A percentile compares a stretch with the other conserved stretches of the same genome.
Evolutionary conservation across 2,888 invertebrate genomes (phyloP).

Genomic region (Polydrusus cervinus): DNA sequence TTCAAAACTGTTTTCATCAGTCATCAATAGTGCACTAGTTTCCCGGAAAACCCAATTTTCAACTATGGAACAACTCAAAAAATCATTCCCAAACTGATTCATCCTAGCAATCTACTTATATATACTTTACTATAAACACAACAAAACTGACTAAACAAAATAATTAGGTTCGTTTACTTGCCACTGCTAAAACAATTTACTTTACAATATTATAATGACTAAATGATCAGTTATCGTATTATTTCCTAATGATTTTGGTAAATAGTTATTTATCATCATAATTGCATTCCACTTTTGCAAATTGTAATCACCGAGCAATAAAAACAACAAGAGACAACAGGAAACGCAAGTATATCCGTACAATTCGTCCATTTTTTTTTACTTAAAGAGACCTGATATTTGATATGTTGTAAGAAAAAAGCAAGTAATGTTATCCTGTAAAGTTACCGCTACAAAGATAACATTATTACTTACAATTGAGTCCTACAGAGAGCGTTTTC

Average conservation of each 20-base stretch:
- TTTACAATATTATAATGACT: neutral
- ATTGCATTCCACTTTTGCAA: too few species aligned
- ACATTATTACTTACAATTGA: too few species aligned
- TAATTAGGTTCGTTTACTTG: neutral
- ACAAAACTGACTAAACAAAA: neutral
- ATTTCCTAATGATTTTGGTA: neutral
- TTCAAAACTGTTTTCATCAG: neutral
- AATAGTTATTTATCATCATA: neutral
- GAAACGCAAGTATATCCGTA: too few species aligned
- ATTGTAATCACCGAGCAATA: too few species aligned
- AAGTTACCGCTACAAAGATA: too few species aligned
- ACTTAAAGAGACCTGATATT: too few species aligned
- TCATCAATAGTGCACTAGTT: neutral
- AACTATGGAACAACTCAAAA: neutral
- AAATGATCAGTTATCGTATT: neutral
- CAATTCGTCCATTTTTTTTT: too few species aligned
- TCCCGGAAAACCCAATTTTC: neutral
- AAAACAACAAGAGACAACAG: too few species aligned
- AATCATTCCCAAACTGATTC: slow-evolving; percentile 5
- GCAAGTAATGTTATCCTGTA: too few species aligned
- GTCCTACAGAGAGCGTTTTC: too few species aligned
- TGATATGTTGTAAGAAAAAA: too few species aligned
- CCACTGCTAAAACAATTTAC: neutral
- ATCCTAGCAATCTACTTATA: neutral
- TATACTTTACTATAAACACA: neutral